Percentiles rank a stretch among this genome's conserved stretches.
Evolutionary conservation across 2,888 invertebrate genomes (phyloP).

Genomic region (Oxystoma pomonae): DNA sequence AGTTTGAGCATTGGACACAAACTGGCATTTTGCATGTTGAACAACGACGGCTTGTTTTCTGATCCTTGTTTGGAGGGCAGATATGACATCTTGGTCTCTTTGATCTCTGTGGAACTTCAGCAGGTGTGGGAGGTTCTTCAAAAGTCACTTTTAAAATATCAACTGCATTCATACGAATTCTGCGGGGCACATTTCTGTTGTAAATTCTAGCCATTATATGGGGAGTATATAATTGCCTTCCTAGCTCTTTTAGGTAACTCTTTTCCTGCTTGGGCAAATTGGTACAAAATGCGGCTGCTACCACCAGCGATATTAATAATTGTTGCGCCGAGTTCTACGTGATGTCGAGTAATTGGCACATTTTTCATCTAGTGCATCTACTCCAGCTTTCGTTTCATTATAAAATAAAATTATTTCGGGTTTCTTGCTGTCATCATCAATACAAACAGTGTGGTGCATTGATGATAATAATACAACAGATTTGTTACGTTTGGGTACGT

Average conservation of each 20-base stretch:
- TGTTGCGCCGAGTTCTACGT: too few species aligned
- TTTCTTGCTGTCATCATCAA: too few species aligned
- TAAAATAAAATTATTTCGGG: too few species aligned
- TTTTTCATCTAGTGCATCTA: too few species aligned
- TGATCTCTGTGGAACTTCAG: constrained; percentile 3
- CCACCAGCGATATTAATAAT: constrained; percentile 12
- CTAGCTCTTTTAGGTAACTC: constrained; percentile 6
- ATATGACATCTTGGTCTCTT: constrained; percentile 6
- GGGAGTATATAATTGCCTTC: constrained; percentile 5
- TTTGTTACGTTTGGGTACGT: too few species aligned
- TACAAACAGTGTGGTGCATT: too few species aligned
- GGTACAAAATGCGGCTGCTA: constrained; percentile 4
- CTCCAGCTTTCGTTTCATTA: too few species aligned
- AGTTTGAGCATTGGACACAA: constrained; percentile 2
- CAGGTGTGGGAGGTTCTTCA: constrained; percentile 2
- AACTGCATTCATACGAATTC: constrained; percentile 3
- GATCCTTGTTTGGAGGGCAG: constrained; percentile 4
- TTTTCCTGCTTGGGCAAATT: constrained; percentile 4
- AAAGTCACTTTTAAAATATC: constrained; percentile 6
- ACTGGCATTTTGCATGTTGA: constrained; percentile 6
- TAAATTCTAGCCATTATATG: constrained; percentile 7
- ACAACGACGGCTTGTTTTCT: neutral
- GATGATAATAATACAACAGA: too few species aligned
- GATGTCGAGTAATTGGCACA: too few species aligned
- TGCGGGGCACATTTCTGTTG: constrained; percentile 4